A percentile compares a stretch with the other conserved stretches of the same genome.
These are phyloP conservation scores for Patiria miniata DNA, from an alignment of 35 echinoderm and acorn worm genomes.

Conservation along the genomic window DNA sequence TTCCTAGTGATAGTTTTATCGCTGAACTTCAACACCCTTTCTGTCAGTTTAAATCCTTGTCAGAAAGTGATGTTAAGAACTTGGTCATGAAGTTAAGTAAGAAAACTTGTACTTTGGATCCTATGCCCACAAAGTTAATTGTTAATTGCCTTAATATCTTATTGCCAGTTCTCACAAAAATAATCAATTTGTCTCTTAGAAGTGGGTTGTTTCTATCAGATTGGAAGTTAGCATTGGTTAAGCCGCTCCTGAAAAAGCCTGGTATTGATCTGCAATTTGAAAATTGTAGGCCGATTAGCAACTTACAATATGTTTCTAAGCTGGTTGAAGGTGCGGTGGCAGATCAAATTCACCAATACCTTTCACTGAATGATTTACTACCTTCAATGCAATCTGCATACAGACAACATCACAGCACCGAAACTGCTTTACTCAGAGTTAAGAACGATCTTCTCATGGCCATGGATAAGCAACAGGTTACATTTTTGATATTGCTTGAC, in stretches of 20 bases:
- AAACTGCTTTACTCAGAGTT: background rate
- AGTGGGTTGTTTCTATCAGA: background rate
- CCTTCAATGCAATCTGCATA: background rate
- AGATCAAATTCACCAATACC: background rate
- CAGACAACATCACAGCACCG: background rate
- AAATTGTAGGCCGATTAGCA: background rate
- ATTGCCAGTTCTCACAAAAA: background rate
- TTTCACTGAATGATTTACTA: background rate
- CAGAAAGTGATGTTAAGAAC: background rate
- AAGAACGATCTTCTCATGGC: background rate
- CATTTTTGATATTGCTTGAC: no score
- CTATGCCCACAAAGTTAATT: no score
- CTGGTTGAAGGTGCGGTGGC: background rate
- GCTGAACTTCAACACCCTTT: background rate
- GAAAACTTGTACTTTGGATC: background rate
- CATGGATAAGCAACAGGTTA: no score
- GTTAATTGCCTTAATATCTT: background rate
- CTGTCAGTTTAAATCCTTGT: background rate
- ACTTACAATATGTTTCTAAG: background rate
- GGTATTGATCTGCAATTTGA: background rate
- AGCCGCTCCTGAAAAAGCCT: background rate
- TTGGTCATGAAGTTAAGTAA: background rate
- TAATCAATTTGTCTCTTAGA: background rate
- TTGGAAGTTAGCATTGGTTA: background rate
- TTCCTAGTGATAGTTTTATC: background rate